Conservation (phyloP, 2,797 vertebrate species). For the Crossoptilon crossoptilon region DNA sequence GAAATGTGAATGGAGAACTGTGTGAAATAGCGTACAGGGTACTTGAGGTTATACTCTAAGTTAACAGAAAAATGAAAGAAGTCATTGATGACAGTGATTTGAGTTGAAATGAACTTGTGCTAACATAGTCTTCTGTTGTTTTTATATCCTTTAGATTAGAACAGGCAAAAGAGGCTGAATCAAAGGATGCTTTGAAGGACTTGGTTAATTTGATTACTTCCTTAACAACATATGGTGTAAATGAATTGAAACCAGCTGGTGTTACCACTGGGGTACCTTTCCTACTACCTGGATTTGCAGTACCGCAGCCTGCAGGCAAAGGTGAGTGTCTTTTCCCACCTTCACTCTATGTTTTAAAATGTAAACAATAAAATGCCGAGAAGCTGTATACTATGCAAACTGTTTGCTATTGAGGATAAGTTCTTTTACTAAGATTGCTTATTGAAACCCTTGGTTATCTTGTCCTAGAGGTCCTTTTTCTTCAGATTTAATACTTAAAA, state of each 20-base stretch:
- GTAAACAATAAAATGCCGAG: not conserved
- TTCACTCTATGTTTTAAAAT: not conserved
- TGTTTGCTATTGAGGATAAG: not conserved
- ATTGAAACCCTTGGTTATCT: not conserved
- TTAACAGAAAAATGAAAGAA: not conserved
- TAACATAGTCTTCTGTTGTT: not conserved
- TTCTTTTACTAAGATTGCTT: not conserved
- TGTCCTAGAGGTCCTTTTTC: not conserved
- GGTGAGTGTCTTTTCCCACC: constrained; percentile 78
- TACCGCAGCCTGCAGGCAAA: constrained; percentile 95
- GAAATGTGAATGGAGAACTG: not conserved
- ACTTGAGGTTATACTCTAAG: not conserved
- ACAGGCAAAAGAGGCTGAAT: constrained; percentile 96
- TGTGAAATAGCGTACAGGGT: not conserved
- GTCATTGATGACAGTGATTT: not conserved
- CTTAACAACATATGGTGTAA: constrained; percentile 93
- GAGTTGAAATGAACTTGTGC: not conserved
- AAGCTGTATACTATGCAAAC: not conserved
- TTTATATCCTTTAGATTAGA: constrained; percentile 87
- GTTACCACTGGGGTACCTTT: constrained; percentile 96
- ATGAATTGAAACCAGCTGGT: constrained; percentile 93
- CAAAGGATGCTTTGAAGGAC: constrained; percentile 95
- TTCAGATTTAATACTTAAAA: not conserved
- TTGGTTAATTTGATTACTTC: constrained; percentile 97
- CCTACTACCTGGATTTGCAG: constrained; percentile 93